These are phyloP conservation scores for Babyrousa celebensis DNA, from an alignment of 2,797 vertebrate species.

Conservation along the genomic window DNA sequence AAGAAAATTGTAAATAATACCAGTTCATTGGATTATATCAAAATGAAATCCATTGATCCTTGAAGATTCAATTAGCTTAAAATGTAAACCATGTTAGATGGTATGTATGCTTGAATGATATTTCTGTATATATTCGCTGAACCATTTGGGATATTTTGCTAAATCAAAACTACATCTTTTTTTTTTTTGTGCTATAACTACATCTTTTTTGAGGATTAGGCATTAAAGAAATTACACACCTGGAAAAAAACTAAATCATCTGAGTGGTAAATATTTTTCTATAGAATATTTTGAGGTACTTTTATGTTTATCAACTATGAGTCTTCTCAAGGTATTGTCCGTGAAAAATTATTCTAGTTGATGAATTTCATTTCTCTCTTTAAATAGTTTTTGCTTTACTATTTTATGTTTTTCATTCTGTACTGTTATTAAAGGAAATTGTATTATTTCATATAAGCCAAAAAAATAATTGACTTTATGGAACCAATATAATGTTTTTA, in stretches of 20 bases:
- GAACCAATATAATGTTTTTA: slow-evolving; percentile 40
- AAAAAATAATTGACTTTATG: slow-evolving; percentile 14
- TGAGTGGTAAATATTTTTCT: neutral
- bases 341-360: slow-evolving; percentile 59
- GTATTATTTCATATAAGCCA: neutral
- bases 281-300: slow-evolving; percentile 45
- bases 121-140: neutral
- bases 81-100: neutral
- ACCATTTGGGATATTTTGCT: neutral
- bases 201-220: neutral
- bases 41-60: slow-evolving; percentile 39
- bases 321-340: slow-evolving; percentile 44
- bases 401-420: slow-evolving; percentile 16
- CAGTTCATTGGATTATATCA: slow-evolving; percentile 10
- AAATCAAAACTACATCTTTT: neutral
- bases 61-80: slow-evolving; percentile 41
- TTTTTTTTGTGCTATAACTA: too few relatives aligned
- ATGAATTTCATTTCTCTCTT: slow-evolving; percentile 24
- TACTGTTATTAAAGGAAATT: slow-evolving; percentile 38
- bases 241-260: slow-evolving; percentile 17
- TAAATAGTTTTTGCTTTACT: slow-evolving; percentile 59
- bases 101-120: neutral
- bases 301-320: slow-evolving; percentile 4
- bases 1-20: slow-evolving; percentile 22
- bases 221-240: neutral